These are phyloP conservation scores for Champsocephalus esox DNA, from an alignment of 2,797 vertebrate genomes.

Conservation along the genomic window DNA sequence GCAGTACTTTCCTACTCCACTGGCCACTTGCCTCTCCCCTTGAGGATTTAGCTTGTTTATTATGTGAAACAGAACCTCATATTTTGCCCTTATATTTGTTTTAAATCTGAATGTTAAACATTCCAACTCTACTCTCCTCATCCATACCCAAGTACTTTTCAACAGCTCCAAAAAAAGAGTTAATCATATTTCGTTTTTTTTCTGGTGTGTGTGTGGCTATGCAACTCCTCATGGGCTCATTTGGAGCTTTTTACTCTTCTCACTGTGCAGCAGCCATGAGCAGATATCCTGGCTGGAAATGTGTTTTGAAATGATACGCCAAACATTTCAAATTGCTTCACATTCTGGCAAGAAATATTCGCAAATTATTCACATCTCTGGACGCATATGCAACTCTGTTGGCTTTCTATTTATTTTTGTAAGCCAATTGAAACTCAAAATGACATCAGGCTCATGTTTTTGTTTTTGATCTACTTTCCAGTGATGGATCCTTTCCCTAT, in stretches of 20 bases:
- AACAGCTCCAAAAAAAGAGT: slow-evolving; percentile 29
- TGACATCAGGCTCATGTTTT: slow-evolving; percentile 58
- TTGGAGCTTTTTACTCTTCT: slow-evolving; percentile 40
- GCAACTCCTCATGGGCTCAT: slow-evolving; percentile 29
- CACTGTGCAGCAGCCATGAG: slow-evolving; percentile 28
- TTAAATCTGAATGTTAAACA: slow-evolving; percentile 51
- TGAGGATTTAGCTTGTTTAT: slow-evolving; percentile 66
- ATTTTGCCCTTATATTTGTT: slow-evolving; percentile 61
- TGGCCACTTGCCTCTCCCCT: slow-evolving; percentile 64
- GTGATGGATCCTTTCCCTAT: slow-evolving; percentile 99
- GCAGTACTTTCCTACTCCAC: slow-evolving; percentile 66
- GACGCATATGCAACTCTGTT: slow-evolving; percentile 17
- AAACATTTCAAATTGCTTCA: slow-evolving; percentile 52
- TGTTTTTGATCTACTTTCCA: slow-evolving; percentile 79
- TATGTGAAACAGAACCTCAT: slow-evolving; percentile 48
- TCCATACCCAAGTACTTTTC: slow-evolving; percentile 37
- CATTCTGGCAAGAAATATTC: slow-evolving; percentile 46
- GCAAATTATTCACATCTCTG: slow-evolving; percentile 58
- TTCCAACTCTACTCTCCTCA: slow-evolving; percentile 30
- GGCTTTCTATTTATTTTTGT: slow-evolving; percentile 29
- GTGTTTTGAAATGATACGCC: slow-evolving; percentile 52
- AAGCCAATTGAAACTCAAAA: slow-evolving; percentile 35
- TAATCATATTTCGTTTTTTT: slow-evolving; percentile 25
- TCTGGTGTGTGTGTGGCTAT: slow-evolving; percentile 8
- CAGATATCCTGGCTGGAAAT: slow-evolving; percentile 48